These are phyloP conservation scores for Archips crataeganus DNA, from an alignment of 2,888 invertebrate species.

Conservation along the genomic window DNA sequence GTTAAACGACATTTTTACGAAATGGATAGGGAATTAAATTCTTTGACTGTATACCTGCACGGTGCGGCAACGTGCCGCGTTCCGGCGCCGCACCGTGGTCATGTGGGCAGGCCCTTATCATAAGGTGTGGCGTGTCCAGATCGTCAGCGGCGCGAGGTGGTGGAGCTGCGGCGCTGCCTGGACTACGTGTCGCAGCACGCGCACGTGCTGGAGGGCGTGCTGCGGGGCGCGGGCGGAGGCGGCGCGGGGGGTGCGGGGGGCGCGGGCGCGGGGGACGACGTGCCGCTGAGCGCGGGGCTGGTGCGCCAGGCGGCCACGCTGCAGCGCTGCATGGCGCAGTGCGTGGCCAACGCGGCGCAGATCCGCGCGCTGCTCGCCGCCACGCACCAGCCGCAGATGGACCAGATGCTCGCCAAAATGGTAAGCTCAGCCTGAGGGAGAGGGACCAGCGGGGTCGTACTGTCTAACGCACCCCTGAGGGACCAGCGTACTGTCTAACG, in stretches of 20 bases:
- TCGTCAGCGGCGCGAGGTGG: conserved; percentile 76
- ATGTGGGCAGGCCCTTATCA: not conserved
- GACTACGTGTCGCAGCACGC: conserved; percentile 81
- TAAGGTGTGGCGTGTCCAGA: conserved; percentile 55
- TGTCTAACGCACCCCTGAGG: not conserved
- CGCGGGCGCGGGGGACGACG: conserved; percentile 50
- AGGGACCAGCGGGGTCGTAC: too few species aligned
- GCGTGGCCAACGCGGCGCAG: conserved; percentile 77
- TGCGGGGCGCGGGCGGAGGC: conserved; percentile 65
- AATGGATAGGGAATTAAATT: too few species aligned
- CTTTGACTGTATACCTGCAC: too few species aligned
- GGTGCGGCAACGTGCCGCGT: too few species aligned
- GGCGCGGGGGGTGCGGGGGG: conserved; percentile 47
- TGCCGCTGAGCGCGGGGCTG: conserved; percentile 74
- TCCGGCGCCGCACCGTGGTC: too few species aligned
- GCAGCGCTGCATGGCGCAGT: conserved; percentile 82
- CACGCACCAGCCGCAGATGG: conserved; percentile 80
- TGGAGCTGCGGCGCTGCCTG: conserved; percentile 78
- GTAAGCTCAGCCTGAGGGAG: conserved; percentile 56
- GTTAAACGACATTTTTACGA: too few species aligned
- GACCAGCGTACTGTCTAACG: not conserved
- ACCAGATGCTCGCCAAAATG: conserved; percentile 81
- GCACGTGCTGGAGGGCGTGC: conserved; percentile 76
- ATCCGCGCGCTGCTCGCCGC: conserved; percentile 76
- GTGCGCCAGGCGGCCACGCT: conserved; percentile 78